A percentile compares a stretch with the other conserved stretches of the same genome.
Conservation (phyloP, 2,888 invertebrate species). For the Leptinotarsa haldemani region DNA sequence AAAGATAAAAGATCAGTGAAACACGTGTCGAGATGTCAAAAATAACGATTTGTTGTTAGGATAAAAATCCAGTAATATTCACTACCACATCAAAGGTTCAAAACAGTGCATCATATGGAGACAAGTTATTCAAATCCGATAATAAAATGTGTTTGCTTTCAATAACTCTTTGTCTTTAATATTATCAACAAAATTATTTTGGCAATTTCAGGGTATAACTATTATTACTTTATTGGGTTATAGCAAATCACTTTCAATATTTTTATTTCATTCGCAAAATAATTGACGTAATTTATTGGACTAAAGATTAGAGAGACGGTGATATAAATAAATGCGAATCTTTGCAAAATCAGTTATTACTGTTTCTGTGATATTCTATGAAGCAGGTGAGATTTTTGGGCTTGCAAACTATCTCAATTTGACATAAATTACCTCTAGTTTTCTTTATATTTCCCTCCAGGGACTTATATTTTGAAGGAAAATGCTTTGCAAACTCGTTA, state of each 20-base stretch:
- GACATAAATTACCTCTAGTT: not conserved
- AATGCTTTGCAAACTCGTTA: conserved; percentile 12
- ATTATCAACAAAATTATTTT: not conserved
- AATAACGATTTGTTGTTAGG: no score
- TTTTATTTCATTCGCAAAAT: conserved; percentile 3
- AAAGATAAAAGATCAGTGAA: no score
- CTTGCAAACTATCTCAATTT: not conserved
- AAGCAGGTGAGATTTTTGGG: conserved; percentile 2
- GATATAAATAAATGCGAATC: not conserved
- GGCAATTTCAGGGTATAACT: not conserved
- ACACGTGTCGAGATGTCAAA: no score
- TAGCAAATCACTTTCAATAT: not conserved
- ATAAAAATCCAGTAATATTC: no score
- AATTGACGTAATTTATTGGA: conserved; percentile 10
- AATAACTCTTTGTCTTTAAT: not conserved
- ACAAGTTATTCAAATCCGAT: no score
- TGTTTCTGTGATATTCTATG: not conserved
- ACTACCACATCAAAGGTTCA: no score
- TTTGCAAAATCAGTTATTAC: not conserved
- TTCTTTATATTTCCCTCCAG: not conserved
- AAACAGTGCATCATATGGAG: no score
- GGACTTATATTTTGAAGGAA: conserved; percentile 20
- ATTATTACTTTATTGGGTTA: not conserved
- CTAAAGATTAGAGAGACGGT: not conserved
- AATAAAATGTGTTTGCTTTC: not conserved